These are phyloP conservation scores for Tenthredo mesomela DNA, from an alignment of 2,888 invertebrate genomes.

Conservation along the genomic window DNA sequence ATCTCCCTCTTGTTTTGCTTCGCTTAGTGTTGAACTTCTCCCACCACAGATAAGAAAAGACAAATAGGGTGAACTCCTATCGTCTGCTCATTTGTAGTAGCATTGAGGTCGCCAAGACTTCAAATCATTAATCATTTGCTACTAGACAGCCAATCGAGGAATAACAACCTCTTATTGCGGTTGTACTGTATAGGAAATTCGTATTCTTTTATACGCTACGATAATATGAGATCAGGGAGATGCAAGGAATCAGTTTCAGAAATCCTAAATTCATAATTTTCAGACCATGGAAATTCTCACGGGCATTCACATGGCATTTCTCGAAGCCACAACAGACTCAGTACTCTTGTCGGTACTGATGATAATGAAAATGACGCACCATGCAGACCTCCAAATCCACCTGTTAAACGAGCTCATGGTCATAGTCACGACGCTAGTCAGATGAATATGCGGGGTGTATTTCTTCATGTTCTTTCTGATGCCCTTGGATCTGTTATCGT, in stretches of 20 bases:
- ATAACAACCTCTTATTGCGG: too few relatives aligned
- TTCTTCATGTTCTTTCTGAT: conserved; percentile 97
- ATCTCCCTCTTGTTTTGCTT: too few relatives aligned
- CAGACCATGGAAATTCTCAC: conserved; percentile 87
- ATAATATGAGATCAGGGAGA: background rate
- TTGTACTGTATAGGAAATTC: background rate
- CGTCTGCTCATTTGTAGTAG: too few relatives aligned
- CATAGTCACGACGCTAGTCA: conserved; percentile 86
- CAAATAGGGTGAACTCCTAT: too few relatives aligned
- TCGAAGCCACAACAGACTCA: conserved; percentile 81
- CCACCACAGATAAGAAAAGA: too few relatives aligned
- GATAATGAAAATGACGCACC: conserved; percentile 87
- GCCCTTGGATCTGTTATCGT: conserved; percentile 97
- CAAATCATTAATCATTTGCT: too few relatives aligned
- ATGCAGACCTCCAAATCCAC: conserved; percentile 76
- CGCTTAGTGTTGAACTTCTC: too few relatives aligned
- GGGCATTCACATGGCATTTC: conserved; percentile 83
- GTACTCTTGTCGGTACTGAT: conserved; percentile 83
- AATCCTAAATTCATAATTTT: too few relatives aligned
- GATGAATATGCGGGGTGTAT: conserved; percentile 99
- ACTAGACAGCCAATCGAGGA: too few relatives aligned
- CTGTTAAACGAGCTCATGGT: conserved; percentile 78
- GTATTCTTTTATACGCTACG: background rate
- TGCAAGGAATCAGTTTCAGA: background rate
- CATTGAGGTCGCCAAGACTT: too few relatives aligned